Evolutionary conservation across 2,888 invertebrate genomes (phyloP), one percentile per base, ranked within the genome.

Genomic region (Xestia rhomboidea): DNA sequence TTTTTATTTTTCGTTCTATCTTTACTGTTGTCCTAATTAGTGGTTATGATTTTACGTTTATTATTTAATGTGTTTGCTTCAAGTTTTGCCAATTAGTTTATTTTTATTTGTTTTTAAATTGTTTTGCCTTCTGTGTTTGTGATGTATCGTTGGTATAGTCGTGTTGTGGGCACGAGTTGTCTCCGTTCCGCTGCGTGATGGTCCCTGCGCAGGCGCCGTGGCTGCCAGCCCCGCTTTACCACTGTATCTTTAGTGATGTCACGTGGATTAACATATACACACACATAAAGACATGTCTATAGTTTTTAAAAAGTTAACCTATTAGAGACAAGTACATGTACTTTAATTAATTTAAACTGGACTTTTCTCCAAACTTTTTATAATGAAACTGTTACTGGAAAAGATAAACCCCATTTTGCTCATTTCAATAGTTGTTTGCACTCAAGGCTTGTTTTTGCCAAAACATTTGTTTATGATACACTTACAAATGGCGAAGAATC

Each of bases 211-310:
- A 79, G 83, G 83, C 76, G 80, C 74, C 73, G 79, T 80, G 84
- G 84, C 87, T 84, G 87, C 87, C 72, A 72, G 83, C 76, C 84
- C 84, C 80, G 84, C 84, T 84, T 84, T 75, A 86, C 87, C 87
- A 86, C 83, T 75, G 87, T 84, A 83, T 86, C 7, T 75, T 7
- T 84, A 84, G 84, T 83, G 79, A 86, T 44, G 80, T 77, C 79
- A 86, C 57, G 73, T 57, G 41, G 63, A 71, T 34, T 79, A 71
- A 79, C 75, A 79, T 66, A 76, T 38, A 79, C 69, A 77, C 69
- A 82, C 63, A 75, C 67, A 68, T 27, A 27, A 24, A n/a, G 11
- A 54, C n/a, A 11, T 5, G 11, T 24, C 18, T 8, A 18, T 60
- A 18, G 38, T 38, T 15, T 60, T 18, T 2, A 27, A 27, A 18